These are phyloP conservation scores for Lagodon rhomboides DNA, from an alignment of 2,797 vertebrate genomes.

Conservation along the genomic window DNA sequence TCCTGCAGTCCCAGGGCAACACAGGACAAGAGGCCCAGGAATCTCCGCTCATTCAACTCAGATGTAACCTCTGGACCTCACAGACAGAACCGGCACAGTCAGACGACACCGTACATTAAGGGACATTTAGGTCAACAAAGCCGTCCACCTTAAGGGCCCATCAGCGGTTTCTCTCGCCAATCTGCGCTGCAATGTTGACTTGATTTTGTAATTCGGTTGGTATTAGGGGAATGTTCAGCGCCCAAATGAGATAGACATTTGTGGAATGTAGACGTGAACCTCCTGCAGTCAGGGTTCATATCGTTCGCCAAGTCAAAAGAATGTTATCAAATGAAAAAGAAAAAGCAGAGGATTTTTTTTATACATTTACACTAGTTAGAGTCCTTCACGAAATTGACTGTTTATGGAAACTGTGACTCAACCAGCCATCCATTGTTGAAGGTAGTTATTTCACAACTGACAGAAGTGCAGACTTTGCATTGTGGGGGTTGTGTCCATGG, in stretches of 20 bases:
- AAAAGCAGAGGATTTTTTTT: not conserved
- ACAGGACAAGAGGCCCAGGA: constrained; percentile 76
- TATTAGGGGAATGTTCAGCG: not conserved
- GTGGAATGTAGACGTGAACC: constrained; percentile 18
- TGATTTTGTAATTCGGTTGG: constrained; percentile 14
- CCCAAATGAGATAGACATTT: constrained; percentile 4
- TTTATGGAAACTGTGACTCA: constrained; percentile 37
- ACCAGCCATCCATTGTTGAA: constrained; percentile 6
- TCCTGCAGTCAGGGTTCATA: not conserved
- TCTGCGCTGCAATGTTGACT: not conserved
- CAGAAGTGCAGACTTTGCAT: constrained; percentile 38
- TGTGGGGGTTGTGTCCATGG: constrained; percentile 11
- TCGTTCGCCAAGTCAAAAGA: not conserved
- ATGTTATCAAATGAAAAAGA: not conserved
- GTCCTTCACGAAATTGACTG: constrained; percentile 1
- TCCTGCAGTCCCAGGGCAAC: constrained; percentile 79
- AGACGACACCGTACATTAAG: constrained; percentile 6
- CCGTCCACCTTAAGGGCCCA: not conserved
- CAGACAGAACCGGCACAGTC: constrained; percentile 16
- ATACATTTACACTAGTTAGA: not conserved
- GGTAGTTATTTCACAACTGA: constrained; percentile 42
- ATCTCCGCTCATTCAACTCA: constrained; percentile 77
- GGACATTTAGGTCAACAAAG: constrained; percentile 38
- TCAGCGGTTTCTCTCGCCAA: not conserved
- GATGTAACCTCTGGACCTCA: constrained; percentile 61